These are phyloP conservation scores for Hedychridium roseum DNA, from an alignment of 2,888 invertebrate genomes.

Conservation along the genomic window DNA sequence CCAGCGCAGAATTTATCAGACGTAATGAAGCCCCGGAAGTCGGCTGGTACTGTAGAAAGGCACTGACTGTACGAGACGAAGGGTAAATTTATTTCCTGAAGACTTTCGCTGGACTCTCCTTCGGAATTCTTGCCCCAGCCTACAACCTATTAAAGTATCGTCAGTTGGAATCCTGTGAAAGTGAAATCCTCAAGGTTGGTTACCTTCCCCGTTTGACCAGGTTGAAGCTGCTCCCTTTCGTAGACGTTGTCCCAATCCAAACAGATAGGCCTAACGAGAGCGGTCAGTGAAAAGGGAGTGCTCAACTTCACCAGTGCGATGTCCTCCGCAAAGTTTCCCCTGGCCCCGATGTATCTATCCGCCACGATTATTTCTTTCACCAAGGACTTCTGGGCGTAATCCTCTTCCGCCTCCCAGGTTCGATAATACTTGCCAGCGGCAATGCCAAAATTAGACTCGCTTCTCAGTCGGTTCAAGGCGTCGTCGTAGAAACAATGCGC, in stretches of 20 bases:
- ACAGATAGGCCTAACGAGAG: slow-evolving; percentile 35
- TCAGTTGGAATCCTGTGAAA: slow-evolving; percentile 2
- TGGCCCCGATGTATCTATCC: slow-evolving; percentile 34
- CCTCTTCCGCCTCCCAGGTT: slow-evolving; percentile 34
- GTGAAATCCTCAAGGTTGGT: slow-evolving; percentile 3
- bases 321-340: slow-evolving; percentile 40
- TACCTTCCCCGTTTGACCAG: slow-evolving; percentile 34
- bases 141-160: slow-evolving; percentile 31
- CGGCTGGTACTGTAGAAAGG: slow-evolving; percentile 29
- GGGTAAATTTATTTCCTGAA: slow-evolving; percentile 39
- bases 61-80: slow-evolving; percentile 41
- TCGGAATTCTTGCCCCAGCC: slow-evolving; percentile 44
- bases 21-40: slow-evolving; percentile 43
- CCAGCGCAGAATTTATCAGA: slow-evolving; percentile 49
- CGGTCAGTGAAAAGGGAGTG: slow-evolving; percentile 32
- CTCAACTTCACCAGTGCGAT: slow-evolving; percentile 37
- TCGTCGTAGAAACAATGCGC: slow-evolving; percentile 49
- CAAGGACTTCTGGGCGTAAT: slow-evolving; percentile 33
- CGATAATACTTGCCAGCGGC: slow-evolving; percentile 46
- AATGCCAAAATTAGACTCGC: slow-evolving; percentile 30
- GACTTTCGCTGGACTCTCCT: slow-evolving; percentile 29
- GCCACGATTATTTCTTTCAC: slow-evolving; percentile 27
- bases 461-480: slow-evolving; percentile 9
- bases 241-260: slow-evolving; percentile 39
- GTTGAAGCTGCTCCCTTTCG: slow-evolving; percentile 28